phyloP scores from a whole-genome alignment of 2,113 vertebrate genomes.

The Castor canadensis region DNA sequence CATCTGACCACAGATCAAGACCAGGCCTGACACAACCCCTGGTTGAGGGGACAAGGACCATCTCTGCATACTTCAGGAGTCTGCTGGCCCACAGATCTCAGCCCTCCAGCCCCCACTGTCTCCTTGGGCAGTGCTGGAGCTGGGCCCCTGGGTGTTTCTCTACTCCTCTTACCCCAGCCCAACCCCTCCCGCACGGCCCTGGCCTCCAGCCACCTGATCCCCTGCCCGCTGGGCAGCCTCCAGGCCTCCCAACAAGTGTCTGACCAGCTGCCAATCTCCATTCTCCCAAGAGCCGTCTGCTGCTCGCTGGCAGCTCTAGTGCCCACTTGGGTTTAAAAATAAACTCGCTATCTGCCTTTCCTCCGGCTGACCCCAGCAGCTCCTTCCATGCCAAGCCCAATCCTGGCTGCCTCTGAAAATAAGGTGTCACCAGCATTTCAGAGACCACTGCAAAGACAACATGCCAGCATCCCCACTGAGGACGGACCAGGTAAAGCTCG shows the following conservation, averaged over 20 bases:
- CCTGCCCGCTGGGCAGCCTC: constrained; percentile 47
- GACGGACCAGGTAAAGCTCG: accelerated
- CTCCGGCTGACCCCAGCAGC: constrained; percentile 34
- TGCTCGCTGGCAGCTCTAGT: constrained; percentile 54
- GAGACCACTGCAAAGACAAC: background rate
- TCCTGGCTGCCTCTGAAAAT: background rate
- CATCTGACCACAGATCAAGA: background rate
- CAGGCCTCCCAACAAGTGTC: constrained; percentile 50
- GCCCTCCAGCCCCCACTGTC: background rate
- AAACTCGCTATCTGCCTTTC: constrained; percentile 47
- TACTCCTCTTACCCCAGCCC: background rate
- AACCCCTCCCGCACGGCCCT: background rate
- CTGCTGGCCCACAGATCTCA: background rate
- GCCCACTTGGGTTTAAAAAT: constrained; percentile 75
- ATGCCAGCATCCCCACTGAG: background rate
- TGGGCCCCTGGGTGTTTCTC: background rate
- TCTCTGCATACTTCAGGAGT: background rate
- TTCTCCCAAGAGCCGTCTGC: constrained; percentile 39
- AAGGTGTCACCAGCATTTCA: background rate
- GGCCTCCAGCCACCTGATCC: constrained; percentile 29
- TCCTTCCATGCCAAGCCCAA: background rate
- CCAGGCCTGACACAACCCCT: no score
- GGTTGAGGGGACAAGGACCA: background rate
- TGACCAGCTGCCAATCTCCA: constrained; percentile 54
- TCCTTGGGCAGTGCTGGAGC: background rate